Conservation (phyloP, 1,140 invertebrate species). For the Centruroides sculpturatus region DNA sequence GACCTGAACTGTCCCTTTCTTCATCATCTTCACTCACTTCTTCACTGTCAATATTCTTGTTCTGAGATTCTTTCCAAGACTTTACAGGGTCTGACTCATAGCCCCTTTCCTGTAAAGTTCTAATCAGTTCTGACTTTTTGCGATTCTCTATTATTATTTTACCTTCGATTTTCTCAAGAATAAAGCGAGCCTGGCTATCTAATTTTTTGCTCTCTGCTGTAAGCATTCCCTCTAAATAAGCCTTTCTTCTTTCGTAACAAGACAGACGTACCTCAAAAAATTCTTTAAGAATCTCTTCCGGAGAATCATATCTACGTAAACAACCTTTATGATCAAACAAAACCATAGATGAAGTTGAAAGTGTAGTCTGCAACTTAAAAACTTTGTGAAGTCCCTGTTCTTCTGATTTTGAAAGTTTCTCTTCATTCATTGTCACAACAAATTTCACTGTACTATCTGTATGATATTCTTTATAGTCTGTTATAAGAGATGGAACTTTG, state of each 20-base stretch:
- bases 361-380: constrained; percentile 35
- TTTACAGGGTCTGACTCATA: constrained; percentile 91
- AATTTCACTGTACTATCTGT: constrained; percentile 69
- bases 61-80: constrained; percentile 64
- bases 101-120: constrained; percentile 66
- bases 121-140: constrained; percentile 70
- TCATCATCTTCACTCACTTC: constrained; percentile 26
- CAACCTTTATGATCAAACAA: constrained; percentile 38
- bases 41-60: constrained; percentile 2
- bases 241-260: constrained; percentile 35
- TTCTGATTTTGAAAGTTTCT: constrained; percentile 32
- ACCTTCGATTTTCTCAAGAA: constrained; percentile 87
- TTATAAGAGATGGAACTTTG: constrained; percentile 56
- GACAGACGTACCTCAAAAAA: constrained; percentile 34
- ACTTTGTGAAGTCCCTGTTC: constrained; percentile 35
- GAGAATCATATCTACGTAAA: constrained; percentile 31
- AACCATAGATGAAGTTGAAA: constrained; percentile 33
- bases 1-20: constrained; percentile 22
- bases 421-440: constrained; percentile 35
- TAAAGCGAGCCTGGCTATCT: constrained; percentile 31
- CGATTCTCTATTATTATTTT: constrained; percentile 86
- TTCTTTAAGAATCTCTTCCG: constrained; percentile 34
- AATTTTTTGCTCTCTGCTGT: constrained; percentile 33
- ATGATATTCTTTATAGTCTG: constrained; percentile 82
- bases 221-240: constrained; percentile 36